Base-by-base conservation (phyloP, 2,888 invertebrate species). In the Acleris emargana region DNA sequence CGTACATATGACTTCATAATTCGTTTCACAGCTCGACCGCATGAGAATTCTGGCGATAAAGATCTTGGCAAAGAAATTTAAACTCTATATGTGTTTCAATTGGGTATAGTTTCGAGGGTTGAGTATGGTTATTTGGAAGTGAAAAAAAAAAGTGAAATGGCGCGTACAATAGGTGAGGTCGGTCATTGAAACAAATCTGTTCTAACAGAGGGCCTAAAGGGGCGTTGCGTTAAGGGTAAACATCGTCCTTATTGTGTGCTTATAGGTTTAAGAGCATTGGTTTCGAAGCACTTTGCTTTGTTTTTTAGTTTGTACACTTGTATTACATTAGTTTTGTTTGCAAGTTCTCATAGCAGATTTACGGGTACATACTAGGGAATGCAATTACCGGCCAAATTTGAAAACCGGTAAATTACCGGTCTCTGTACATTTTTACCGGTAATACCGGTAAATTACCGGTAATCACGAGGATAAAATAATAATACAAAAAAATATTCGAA, bases 1-100 rank as follows among this genome's bases (percentile, higher is more conserved):
- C 80, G 77, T 83, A 82, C 86, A 83, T 80, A 83, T 80, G 82
- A 84, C 84, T 87, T 84, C 81, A 84, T 88, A 86, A 86, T 84
- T 82, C 80, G 79, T 82, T 83, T 81, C 78, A 80, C 84, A 83
- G 81, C 78, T 71, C 72, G 69, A 71, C 72, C 72, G 76, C 79
- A 79, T 79, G 81, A 81, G 83, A 82, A 83, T 72, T 72, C 72
- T 69, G 63, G 22, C 70, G 86, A 87, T 87, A 84, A 83, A 67
- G 78, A 86, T 87, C 84, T 79, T 59, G 67, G 5, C 57, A 68
- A 58, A 51, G 20, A 5, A 84, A 71, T 72, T 63, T 66, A 9
- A 32, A 72, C 78, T 71, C 61, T 79, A 68, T 45, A 11, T 3
- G 2, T 16, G 42, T 2, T 3, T 0, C 0, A 0, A 11, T 72